Percentiles rank a stretch among this genome's conserved stretches.
phyloP scores from a whole-genome alignment of 2,888 invertebrate genomes.

The Anaspis maculata region DNA sequence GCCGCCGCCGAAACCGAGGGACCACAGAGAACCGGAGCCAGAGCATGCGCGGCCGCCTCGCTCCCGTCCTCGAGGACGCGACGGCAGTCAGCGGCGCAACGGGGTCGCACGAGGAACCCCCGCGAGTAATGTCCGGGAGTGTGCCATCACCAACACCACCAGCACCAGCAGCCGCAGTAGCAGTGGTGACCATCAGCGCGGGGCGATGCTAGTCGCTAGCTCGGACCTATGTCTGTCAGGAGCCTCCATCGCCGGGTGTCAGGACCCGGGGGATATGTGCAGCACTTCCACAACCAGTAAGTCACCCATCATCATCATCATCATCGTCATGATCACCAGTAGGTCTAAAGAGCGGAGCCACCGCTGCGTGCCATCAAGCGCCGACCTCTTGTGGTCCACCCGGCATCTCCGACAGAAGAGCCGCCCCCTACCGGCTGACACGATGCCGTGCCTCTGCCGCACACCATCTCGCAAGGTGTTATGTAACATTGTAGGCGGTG shows the following conservation, averaged over 20 bases:
- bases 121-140: constrained; percentile 39
- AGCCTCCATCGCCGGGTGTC: constrained; percentile 45
- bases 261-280: constrained; percentile 44
- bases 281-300: constrained; percentile 44
- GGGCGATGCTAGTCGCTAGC: constrained; percentile 42
- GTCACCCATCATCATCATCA: constrained; percentile 20
- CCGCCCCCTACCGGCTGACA: too few relatives aligned
- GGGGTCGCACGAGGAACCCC: constrained; percentile 39
- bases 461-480: too few relatives aligned
- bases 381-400: constrained; percentile 1
- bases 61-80: constrained; percentile 19
- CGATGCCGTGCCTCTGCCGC: too few relatives aligned
- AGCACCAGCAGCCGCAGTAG: too few relatives aligned
- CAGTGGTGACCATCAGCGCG: constrained; percentile 39
- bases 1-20: too few relatives aligned
- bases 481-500: too few relatives aligned
- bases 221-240: constrained; percentile 44
- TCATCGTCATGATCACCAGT: background rate
- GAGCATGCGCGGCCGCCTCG: constrained; percentile 31
- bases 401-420: too few relatives aligned
- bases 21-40: too few relatives aligned
- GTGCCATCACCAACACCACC: too few relatives aligned
- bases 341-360: constrained; percentile 1
- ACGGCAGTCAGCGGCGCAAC: constrained; percentile 35
- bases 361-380: constrained; percentile 1